These are phyloP conservation scores for Drosophila rellima DNA, from an alignment of 2,888 invertebrate genomes.

Conservation along the genomic window DNA sequence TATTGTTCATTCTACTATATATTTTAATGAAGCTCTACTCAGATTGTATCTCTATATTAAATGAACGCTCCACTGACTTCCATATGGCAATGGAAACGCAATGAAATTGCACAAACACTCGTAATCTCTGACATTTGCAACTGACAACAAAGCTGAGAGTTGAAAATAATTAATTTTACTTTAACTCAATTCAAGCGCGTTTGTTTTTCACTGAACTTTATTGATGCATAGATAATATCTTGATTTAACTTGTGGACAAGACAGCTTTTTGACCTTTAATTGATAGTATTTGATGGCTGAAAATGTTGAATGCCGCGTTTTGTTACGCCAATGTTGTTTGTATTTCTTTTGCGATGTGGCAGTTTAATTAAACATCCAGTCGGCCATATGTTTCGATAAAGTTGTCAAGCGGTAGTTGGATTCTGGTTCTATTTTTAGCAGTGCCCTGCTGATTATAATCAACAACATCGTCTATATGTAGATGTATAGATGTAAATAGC, in stretches of 20 bases:
- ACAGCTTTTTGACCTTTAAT: slow-evolving; percentile 47
- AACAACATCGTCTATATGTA: slow-evolving; percentile 32
- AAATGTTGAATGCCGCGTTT: slow-evolving; percentile 53
- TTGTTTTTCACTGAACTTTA: slow-evolving; percentile 12
- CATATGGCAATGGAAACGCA: slow-evolving; percentile 58
- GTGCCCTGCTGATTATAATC: slow-evolving; percentile 49
- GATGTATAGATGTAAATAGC: slow-evolving; percentile 51
- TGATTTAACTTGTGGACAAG: slow-evolving; percentile 34
- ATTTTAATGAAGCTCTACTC: neutral
- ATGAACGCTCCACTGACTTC: slow-evolving; percentile 49
- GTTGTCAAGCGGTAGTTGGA: slow-evolving; percentile 36
- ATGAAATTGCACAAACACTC: slow-evolving; percentile 12
- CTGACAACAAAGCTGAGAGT: neutral
- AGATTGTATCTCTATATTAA: slow-evolving; percentile 19
- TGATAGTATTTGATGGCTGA: slow-evolving; percentile 37
- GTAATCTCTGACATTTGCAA: slow-evolving; percentile 21
- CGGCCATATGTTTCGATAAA: slow-evolving; percentile 44
- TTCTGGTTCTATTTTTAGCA: slow-evolving; percentile 61
- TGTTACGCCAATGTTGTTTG: slow-evolving; percentile 10
- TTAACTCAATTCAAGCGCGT: slow-evolving; percentile 18
- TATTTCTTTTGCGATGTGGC: slow-evolving; percentile 3
- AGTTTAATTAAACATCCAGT: slow-evolving; percentile 44
- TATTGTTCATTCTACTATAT: neutral
- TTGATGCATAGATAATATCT: slow-evolving; percentile 43
- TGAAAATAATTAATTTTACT: slow-evolving; percentile 20